A percentile compares a stretch with the other conserved stretches of the same genome.
Evolutionary conservation across 2,797 vertebrate genomes (phyloP).

Genomic region (Adrianichthys oophorus): DNA sequence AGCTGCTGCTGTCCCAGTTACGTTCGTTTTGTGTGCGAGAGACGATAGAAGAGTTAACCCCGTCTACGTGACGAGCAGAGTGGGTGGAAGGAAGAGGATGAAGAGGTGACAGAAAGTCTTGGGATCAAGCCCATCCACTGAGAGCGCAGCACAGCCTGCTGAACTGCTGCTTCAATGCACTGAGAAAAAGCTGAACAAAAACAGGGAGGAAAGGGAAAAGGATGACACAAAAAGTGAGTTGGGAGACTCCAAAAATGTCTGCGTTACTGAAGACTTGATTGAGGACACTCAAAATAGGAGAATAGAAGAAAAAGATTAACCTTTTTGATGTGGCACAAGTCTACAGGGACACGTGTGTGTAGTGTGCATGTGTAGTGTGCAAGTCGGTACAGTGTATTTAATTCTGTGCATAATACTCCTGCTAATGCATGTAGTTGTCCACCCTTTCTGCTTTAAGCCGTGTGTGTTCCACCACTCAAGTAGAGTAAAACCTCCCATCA

Average conservation of each 20-base stretch:
- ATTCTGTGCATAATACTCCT: conserved; percentile 5
- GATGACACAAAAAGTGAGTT: conserved; percentile 17
- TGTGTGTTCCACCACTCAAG: conserved; percentile 26
- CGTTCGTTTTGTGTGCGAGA: neutral
- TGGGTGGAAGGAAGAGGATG: conserved; percentile 7
- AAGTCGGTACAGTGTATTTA: conserved; percentile 14
- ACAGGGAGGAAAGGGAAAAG: conserved; percentile 10
- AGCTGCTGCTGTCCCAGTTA: conserved; percentile 19
- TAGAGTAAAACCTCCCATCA: conserved; percentile 50
- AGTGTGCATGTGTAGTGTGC: rapidly evolving
- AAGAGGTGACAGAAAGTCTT: conserved; percentile 35
- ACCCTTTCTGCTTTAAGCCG: conserved; percentile 4
- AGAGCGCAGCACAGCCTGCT: conserved; percentile 40
- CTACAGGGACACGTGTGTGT: conserved; percentile 30
- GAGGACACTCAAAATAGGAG: conserved; percentile 30
- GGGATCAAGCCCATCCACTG: conserved; percentile 41
- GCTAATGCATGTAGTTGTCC: conserved; percentile 16
- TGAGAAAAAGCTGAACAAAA: conserved; percentile 6
- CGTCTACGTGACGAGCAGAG: conserved; percentile 30
- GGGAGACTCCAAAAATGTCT: conserved; percentile 17
- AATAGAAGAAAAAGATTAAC: conserved; percentile 21
- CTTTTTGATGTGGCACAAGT: conserved; percentile 17
- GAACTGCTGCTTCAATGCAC: conserved; percentile 32
- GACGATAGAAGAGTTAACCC: conserved; percentile 33
- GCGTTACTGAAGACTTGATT: conserved; percentile 13